Conservation (phyloP, 2,888 invertebrate species). For the Laspeyria flexula region DNA sequence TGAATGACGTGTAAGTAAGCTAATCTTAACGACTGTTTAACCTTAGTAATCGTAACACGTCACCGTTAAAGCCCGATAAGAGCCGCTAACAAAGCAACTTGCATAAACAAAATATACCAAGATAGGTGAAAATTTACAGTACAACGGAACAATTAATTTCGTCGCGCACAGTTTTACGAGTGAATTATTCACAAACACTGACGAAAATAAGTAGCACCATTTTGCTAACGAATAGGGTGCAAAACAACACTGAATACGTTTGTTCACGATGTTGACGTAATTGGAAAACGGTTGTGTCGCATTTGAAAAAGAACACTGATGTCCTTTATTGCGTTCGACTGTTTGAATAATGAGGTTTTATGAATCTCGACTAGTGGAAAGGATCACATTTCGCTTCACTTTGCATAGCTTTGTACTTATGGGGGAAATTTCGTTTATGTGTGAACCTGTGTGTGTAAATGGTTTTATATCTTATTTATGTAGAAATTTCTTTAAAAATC, state of each 20-base stretch:
- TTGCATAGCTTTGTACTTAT: neutral
- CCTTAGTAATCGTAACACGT: no score
- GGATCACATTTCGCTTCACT: neutral
- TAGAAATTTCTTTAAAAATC: no score
- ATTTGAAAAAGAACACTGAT: conserved; percentile 7
- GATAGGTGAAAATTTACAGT: conserved; percentile 12
- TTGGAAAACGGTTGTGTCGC: conserved; percentile 16
- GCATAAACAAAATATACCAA: conserved; percentile 5
- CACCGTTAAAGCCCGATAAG: neutral
- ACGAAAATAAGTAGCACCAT: conserved; percentile 31
- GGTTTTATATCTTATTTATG: no score
- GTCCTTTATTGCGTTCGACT: neutral
- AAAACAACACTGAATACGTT: conserved; percentile 25
- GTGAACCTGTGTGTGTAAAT: no score
- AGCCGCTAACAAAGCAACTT: neutral
- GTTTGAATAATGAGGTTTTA: conserved; percentile 7
- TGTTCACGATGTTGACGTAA: conserved; percentile 12
- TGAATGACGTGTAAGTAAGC: no score
- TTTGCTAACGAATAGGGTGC: conserved; percentile 30
- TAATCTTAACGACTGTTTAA: no score
- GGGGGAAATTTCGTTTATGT: no score
- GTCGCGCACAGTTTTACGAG: conserved; percentile 27
- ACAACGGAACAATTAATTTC: conserved; percentile 36
- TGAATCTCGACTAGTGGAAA: neutral
- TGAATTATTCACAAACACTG: conserved; percentile 33